Percentiles rank a stretch among this genome's conserved stretches.
phyloP scores from a whole-genome alignment of 2,113 vertebrate genomes.

The Sprattus sprattus region DNA sequence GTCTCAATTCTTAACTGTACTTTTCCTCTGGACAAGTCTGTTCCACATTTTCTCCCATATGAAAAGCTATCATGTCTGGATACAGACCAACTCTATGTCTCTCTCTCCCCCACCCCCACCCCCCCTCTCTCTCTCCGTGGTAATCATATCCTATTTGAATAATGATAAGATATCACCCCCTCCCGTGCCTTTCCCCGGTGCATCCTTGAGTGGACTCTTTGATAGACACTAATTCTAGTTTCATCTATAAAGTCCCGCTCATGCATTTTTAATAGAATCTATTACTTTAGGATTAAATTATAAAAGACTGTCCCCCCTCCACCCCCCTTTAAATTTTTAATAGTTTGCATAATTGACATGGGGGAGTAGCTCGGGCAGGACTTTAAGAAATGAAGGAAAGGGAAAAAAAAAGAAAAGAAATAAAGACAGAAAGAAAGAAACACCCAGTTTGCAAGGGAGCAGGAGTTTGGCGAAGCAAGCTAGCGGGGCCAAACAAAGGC shows the following conservation, averaged over 20 bases:
- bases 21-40: constrained; percentile 31
- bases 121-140: constrained; percentile 53
- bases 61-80: not conserved
- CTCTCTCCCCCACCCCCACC: not conserved
- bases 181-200: constrained; percentile 59
- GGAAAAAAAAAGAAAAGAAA: not conserved
- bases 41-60: not conserved
- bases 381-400: not conserved
- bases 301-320: constrained; percentile 73
- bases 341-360: constrained; percentile 79
- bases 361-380: constrained; percentile 44
- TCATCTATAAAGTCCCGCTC: constrained; percentile 78
- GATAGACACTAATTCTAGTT: constrained; percentile 79
- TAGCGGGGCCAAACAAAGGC: not conserved
- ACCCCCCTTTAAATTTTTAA: constrained; percentile 72
- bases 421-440: constrained; percentile 60
- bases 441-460: constrained; percentile 65
- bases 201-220: constrained; percentile 72
- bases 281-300: constrained; percentile 84
- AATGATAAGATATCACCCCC: constrained; percentile 68
- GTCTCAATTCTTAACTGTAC: not conserved
- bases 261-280: constrained; percentile 82
- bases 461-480: constrained; percentile 42
- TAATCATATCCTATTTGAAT: constrained; percentile 74
- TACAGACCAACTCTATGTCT: not conserved